A percentile compares a stretch with the other conserved stretches of the same genome.
Conservation (phyloP, 2,113 vertebrate genomes). For the Callopanchax toddi region DNA sequence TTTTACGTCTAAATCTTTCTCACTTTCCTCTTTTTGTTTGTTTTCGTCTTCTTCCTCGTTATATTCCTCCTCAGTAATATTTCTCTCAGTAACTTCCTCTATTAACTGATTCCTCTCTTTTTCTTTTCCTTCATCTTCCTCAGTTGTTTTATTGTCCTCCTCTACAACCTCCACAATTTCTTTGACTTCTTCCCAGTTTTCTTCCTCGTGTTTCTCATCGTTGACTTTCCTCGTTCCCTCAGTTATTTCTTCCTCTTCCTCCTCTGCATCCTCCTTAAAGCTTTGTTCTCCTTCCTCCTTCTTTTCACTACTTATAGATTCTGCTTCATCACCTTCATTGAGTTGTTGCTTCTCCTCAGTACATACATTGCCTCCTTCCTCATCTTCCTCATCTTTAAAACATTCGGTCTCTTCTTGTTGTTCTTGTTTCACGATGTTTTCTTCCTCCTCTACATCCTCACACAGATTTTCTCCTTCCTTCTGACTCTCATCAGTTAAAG, state of each 20-base stretch:
- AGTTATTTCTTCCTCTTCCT: not conserved
- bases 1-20: conserved; percentile 14
- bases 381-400: not conserved
- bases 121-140: not conserved
- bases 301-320: not conserved
- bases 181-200: not conserved
- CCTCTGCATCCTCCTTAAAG: not conserved
- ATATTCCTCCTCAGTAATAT: not conserved
- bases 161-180: not conserved
- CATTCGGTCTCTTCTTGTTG: not conserved
- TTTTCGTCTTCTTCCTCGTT: not conserved
- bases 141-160: not conserved
- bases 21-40: not conserved
- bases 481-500: no score
- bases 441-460: no score
- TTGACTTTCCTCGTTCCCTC: not conserved
- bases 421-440: not conserved
- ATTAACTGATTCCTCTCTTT: not conserved
- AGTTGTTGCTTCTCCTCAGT: conserved; percentile 9
- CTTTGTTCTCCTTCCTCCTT: not conserved
- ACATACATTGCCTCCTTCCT: not conserved
- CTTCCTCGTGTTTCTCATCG: not conserved
- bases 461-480: no score
- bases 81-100: conserved; percentile 1
- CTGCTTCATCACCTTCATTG: not conserved